Percentiles rank a stretch among this genome's conserved stretches.
These are phyloP conservation scores for Orientallactaga bullata DNA, from an alignment of 2,113 vertebrate species.

Conservation along the genomic window DNA sequence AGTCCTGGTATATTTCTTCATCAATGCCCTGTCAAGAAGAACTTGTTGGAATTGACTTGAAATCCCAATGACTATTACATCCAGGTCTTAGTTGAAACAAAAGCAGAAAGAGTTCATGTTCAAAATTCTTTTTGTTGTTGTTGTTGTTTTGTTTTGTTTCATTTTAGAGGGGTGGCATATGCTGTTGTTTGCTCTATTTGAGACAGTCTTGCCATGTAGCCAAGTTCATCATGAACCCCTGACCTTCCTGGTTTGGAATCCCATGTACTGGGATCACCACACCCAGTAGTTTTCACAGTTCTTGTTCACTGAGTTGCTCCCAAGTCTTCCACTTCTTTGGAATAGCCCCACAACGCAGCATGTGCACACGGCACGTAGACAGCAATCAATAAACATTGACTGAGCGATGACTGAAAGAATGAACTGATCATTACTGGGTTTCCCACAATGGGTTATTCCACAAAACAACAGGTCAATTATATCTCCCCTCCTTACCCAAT, in stretches of 20 bases:
- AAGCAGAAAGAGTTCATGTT: background rate
- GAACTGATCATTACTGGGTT: background rate
- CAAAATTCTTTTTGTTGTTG: background rate
- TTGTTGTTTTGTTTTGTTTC: too few relatives aligned
- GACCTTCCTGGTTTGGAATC: background rate
- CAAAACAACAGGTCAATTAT: background rate
- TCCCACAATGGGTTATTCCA: background rate
- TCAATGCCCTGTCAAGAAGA: background rate
- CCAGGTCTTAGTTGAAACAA: background rate
- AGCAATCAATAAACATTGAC: background rate
- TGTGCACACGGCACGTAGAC: background rate
- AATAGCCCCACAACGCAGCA: background rate
- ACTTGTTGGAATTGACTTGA: background rate
- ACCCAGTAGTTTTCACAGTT: background rate
- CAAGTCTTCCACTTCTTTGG: background rate
- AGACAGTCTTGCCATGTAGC: background rate
- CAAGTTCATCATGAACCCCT: background rate
- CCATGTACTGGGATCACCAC: background rate
- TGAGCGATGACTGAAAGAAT: background rate
- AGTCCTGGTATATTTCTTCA: background rate
- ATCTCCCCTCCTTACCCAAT: background rate
- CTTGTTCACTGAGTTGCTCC: background rate
- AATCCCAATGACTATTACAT: background rate
- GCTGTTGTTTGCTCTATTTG: too few relatives aligned
- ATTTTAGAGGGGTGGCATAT: too few relatives aligned